Conservation (phyloP, 2,113 vertebrate genomes). For the Gopherus flavomarginatus region DNA sequence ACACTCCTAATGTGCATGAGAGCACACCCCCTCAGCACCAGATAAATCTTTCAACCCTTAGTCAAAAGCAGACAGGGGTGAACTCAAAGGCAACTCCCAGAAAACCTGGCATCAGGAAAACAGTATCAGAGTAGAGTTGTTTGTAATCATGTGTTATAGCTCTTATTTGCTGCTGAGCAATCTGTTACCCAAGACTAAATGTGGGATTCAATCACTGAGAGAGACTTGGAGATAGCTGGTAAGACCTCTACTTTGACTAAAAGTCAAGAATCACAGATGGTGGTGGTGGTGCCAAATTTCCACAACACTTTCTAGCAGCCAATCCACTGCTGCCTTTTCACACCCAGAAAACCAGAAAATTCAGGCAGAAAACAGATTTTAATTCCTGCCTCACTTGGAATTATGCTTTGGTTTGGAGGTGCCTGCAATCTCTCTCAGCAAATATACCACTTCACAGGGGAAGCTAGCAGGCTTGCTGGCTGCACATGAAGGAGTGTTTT, state of each 20-base stretch:
- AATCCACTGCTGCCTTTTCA: neutral
- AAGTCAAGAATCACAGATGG: neutral
- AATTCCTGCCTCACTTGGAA: neutral
- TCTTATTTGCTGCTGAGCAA: neutral
- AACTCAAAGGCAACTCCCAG: neutral
- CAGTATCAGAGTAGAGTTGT: neutral
- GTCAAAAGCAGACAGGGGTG: rapidly evolving
- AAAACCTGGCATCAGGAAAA: neutral
- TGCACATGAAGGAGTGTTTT: neutral
- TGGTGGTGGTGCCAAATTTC: neutral
- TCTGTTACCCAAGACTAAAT: neutral
- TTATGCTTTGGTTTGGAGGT: neutral
- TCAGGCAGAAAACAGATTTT: neutral
- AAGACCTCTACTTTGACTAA: neutral
- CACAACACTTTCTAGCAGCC: neutral
- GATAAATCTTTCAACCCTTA: neutral
- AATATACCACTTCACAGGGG: neutral
- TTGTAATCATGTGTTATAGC: neutral
- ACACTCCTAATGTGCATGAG: rapidly evolving
- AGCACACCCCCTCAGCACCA: neutral
- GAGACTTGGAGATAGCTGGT: neutral
- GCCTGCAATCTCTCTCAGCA: neutral
- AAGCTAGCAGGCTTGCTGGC: too few species aligned
- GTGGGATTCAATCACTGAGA: neutral
- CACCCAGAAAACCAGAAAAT: neutral